Base-by-base conservation (phyloP, 2,888 invertebrate genomes). In the Drosophila mimica region DNA sequence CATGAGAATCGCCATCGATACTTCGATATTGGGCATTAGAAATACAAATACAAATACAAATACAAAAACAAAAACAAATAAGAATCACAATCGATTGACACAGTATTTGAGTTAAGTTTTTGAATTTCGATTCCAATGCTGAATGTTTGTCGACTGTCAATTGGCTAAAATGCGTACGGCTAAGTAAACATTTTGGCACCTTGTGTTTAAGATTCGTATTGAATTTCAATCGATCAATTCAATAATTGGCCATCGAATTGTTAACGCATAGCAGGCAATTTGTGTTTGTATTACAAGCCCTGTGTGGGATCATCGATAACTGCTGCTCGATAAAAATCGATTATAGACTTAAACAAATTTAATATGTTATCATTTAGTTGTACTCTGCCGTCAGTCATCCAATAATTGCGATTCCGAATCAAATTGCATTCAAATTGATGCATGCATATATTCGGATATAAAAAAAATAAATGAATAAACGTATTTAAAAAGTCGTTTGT, bases 61-160 rank as follows among this genome's bases (percentile, higher is more conserved):
- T 0, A 13, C 3, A 13, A 20, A 7, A 20, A 7, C n/a, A 20
- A 20, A 20, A 20, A 46, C 4, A 20, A 46, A 46, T 4, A 25
- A 15, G 25, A 46, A 46, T 25, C 25, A 15, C 25, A 46, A 15
- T 15, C 46, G 15, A 1, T 46, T 46, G 46, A 25, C 46, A 46
- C 4, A 25, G 4, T 46, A 25, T 46, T 46, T 46, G 46, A 46
- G 46, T 25, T 46, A 15, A 25, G 8, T 46, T 46, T 25, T 25
- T 46, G 2, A 25, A 25, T 46, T 46, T 25, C 25, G 46, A 46
- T 25, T 15, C 71, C 70, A 74, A 74, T 67, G 71, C 40, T 75
- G 66, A 65, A 62, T 76, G 62, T 56, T 33, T 43, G 36, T 28
- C 59, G 74, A 59, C 62, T 74, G 58, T 34, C 49, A 74, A 74